phyloP scores from a whole-genome alignment of 2,113 vertebrate species.

The Tonatia bakeri region DNA sequence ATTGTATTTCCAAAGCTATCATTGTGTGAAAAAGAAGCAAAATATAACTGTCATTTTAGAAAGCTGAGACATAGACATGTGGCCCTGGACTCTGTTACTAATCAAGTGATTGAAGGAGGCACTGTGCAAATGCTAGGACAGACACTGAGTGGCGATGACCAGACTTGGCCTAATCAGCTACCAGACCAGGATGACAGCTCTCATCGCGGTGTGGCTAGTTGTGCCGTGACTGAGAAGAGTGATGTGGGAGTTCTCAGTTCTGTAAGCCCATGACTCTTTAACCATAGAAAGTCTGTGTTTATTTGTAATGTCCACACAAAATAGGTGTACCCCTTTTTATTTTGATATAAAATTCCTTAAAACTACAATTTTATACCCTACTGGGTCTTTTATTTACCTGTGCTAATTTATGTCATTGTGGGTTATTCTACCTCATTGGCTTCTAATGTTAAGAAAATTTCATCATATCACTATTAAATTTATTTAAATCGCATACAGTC shows the following conservation, averaged over 20 bases:
- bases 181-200: background rate
- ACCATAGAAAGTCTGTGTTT: background rate
- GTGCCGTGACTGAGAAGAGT: background rate
- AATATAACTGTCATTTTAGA: background rate
- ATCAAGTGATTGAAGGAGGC: background rate
- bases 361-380: background rate
- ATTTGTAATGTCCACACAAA: background rate
- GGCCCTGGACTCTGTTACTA: background rate
- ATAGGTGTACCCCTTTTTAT: background rate
- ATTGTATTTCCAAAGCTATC: background rate
- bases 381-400: background rate
- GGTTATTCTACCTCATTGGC: background rate
- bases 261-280: background rate
- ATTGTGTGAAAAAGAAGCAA: background rate
- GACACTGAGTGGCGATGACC: background rate
- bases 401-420: background rate
- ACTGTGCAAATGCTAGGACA: background rate
- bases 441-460: background rate
- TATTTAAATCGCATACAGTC: background rate
- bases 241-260: background rate
- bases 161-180: background rate
- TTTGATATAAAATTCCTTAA: background rate
- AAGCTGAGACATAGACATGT: background rate
- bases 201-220: background rate
- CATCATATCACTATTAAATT: background rate